phyloP scores from a whole-genome alignment of 2,888 invertebrate species.

The Eutolmus rufibarbis region DNA sequence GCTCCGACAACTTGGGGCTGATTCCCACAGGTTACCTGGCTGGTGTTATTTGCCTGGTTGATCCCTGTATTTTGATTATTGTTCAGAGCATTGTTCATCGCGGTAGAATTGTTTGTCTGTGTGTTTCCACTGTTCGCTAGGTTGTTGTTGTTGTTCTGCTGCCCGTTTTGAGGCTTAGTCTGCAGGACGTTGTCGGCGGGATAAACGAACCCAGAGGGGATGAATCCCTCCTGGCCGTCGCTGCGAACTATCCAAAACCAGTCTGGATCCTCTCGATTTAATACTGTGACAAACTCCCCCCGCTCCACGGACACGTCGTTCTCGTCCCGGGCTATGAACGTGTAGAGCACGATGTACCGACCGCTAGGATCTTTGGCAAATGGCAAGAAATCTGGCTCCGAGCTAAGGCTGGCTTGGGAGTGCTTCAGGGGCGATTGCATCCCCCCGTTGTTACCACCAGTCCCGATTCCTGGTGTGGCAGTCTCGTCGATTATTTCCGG shows the following conservation, averaged over 20 bases:
- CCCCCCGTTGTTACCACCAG: conserved; percentile 46
- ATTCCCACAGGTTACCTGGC: conserved; percentile 45
- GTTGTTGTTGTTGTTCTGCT: conserved; percentile 40
- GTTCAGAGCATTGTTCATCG: conserved; percentile 31
- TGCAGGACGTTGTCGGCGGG: conserved; percentile 83
- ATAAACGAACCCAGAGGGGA: conserved; percentile 93
- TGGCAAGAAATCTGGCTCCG: conserved; percentile 71
- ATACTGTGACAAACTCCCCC: conserved; percentile 94
- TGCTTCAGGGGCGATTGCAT: conserved; percentile 55
- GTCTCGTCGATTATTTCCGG: conserved; percentile 49
- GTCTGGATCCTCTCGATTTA: conserved; percentile 93
- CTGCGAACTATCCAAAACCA: conserved; percentile 96
- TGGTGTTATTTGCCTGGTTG: neutral
- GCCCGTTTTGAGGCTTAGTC: conserved; percentile 51
- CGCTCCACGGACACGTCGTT: conserved; percentile 93
- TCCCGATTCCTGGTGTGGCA: conserved; percentile 46
- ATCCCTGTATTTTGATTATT: conserved; percentile 49
- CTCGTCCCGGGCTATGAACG: conserved; percentile 91
- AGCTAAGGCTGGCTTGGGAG: conserved; percentile 65
- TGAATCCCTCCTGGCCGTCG: conserved; percentile 94
- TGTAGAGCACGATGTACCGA: conserved; percentile 89
- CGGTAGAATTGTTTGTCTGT: conserved; percentile 46
- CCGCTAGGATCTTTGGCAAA: conserved; percentile 86
- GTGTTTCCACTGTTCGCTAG: conserved; percentile 50
- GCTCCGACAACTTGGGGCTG: conserved; percentile 58